These are phyloP conservation scores for Polymixis lichenea DNA, from an alignment of 2,888 invertebrate genomes.

Conservation along the genomic window DNA sequence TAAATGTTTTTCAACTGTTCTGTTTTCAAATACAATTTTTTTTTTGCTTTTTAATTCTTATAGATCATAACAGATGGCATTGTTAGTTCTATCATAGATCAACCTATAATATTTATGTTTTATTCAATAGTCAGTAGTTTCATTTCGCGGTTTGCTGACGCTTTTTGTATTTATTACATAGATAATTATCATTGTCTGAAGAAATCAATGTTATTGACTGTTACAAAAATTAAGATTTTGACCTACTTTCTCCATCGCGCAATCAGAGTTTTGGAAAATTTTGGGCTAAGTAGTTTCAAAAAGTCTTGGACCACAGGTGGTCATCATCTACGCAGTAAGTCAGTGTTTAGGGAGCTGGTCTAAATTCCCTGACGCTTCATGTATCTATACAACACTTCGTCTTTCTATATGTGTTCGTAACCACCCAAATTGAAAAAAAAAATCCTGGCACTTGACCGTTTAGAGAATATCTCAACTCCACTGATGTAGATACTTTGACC, in stretches of 20 bases:
- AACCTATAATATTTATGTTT: not conserved
- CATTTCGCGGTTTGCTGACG: fast-evolving
- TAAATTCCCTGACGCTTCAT: conserved; percentile 73
- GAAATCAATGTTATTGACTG: not conserved
- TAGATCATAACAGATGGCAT: conserved; percentile 59
- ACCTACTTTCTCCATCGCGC: conserved; percentile 74
- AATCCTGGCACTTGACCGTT: conserved; percentile 84
- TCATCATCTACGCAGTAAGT: conserved; percentile 85
- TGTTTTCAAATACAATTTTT: conserved; percentile 1
- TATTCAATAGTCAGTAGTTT: not conserved
- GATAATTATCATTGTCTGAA: not conserved
- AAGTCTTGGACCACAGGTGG: conserved; percentile 69
- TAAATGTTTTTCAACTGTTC: not conserved
- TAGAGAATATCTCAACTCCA: conserved; percentile 87
- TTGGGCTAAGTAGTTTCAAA: conserved; percentile 32
- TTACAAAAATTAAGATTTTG: not conserved
- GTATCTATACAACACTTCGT: conserved; percentile 78
- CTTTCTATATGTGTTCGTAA: conserved; percentile 83
- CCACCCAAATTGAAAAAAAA: conserved; percentile 78
- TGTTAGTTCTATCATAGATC: conserved; percentile 9
- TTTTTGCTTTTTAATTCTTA: not conserved
- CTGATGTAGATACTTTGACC: conserved; percentile 84
- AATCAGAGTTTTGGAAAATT: conserved; percentile 65
- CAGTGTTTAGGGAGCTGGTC: conserved; percentile 82
- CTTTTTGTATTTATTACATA: not conserved